These are phyloP conservation scores for Chymomyza procnemis DNA, from an alignment of 2,888 invertebrate genomes.

Conservation along the genomic window DNA sequence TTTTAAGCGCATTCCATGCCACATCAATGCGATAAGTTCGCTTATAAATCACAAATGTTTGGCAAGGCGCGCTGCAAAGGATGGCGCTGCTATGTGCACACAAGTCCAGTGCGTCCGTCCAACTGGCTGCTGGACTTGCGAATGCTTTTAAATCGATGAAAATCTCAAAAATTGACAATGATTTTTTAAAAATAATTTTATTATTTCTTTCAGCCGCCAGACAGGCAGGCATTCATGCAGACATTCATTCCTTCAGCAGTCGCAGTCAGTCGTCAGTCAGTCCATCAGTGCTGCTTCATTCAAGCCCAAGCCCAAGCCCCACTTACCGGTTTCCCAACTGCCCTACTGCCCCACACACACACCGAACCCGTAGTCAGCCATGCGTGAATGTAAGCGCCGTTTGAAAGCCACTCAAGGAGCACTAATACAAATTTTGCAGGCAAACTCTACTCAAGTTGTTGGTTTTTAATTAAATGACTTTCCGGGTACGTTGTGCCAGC, in stretches of 20 bases:
- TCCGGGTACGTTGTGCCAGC: not conserved
- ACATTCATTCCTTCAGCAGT: not conserved
- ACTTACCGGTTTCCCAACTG: too few relatives aligned
- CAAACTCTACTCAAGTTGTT: slow-evolving; percentile 17
- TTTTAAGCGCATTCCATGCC: slow-evolving; percentile 52
- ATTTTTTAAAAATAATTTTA: slow-evolving; percentile 70
- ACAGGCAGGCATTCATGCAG: slow-evolving; percentile 49
- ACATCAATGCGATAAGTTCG: slow-evolving; percentile 57
- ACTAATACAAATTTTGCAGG: slow-evolving; percentile 51
- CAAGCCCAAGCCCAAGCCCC: not conserved
- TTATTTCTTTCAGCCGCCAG: slow-evolving; percentile 59
- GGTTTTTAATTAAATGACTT: slow-evolving; percentile 57
- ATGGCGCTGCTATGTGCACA: slow-evolving; percentile 1
- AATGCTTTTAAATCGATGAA: slow-evolving; percentile 68
- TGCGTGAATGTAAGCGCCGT: slow-evolving; percentile 62
- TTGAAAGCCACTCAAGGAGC: slow-evolving; percentile 53
- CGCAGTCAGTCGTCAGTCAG: slow-evolving; percentile 9
- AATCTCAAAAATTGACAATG: slow-evolving; percentile 66
- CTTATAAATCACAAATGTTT: slow-evolving; percentile 66
- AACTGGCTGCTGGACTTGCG: not conserved
- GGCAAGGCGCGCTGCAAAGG: slow-evolving; percentile 7
- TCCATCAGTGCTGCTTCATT: not conserved
- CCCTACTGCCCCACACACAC: too few relatives aligned
- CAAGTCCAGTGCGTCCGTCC: not conserved
- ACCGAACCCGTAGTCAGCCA: slow-evolving; percentile 38